These are phyloP conservation scores for Margaritifera margaritifera DNA, from an alignment of 2,888 invertebrate species.

Conservation along the genomic window DNA sequence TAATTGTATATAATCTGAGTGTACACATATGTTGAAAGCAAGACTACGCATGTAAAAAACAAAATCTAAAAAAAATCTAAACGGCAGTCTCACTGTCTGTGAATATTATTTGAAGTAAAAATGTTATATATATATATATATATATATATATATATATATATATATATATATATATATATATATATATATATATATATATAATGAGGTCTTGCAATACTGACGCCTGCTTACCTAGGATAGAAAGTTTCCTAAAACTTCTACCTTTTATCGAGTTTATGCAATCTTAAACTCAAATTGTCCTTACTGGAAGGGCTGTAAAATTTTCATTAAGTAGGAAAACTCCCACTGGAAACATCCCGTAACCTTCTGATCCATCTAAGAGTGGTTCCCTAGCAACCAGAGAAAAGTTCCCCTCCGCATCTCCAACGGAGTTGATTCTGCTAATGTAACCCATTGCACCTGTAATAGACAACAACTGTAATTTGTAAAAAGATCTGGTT, in stretches of 20 bases:
- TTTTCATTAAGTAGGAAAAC: constrained; percentile 78
- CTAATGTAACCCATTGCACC: constrained; percentile 83
- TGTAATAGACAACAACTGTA: constrained; percentile 29
- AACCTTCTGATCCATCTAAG: constrained; percentile 70
- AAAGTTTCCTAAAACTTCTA: not conserved
- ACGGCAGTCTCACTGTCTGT: no score
- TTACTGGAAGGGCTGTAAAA: constrained; percentile 84
- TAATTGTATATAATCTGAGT: no score
- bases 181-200: no score
- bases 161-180: no score
- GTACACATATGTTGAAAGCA: no score
- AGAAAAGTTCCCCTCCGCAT: constrained; percentile 95
- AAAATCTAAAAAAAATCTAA: no score
- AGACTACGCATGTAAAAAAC: no score
- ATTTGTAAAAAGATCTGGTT: not conserved
- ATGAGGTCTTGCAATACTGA: no score
- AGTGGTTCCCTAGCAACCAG: constrained; percentile 78
- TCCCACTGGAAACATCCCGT: constrained; percentile 86
- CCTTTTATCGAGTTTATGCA: not conserved
- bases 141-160: no score
- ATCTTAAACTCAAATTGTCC: constrained; percentile 47
- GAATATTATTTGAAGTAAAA: no score
- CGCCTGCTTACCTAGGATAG: no score
- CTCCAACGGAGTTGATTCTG: constrained; percentile 93
- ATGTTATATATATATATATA: no score